phyloP scores from a whole-genome alignment of 2,797 vertebrate species.

The Cossypha polioptera region DNA sequence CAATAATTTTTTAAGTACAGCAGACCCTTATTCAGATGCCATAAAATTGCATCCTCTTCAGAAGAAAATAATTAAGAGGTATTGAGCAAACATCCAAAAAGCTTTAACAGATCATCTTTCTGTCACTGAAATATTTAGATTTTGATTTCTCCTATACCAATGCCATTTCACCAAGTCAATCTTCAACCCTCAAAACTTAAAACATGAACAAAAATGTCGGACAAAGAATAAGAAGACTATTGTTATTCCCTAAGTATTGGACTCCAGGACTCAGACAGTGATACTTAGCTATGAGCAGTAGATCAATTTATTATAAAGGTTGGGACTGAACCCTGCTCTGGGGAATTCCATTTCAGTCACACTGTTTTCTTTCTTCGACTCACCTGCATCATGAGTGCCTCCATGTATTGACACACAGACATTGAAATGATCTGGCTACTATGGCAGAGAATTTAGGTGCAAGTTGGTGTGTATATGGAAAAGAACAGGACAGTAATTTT shows the following conservation, averaged over 20 bases:
- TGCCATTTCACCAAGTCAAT: background rate
- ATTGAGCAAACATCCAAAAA: background rate
- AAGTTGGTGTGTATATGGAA: background rate
- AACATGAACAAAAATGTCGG: background rate
- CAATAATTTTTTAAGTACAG: background rate
- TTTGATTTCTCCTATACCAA: background rate
- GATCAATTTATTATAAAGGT: background rate
- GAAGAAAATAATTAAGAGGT: background rate
- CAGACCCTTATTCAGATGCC: background rate
- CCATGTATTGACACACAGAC: background rate
- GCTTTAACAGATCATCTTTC: background rate
- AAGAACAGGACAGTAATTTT: background rate
- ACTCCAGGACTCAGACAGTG: background rate
- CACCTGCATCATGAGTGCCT: background rate
- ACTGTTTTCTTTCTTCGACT: background rate
- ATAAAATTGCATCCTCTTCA: background rate
- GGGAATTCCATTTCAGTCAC: background rate
- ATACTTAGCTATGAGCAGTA: background rate
- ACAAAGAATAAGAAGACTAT: background rate
- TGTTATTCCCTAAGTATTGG: background rate
- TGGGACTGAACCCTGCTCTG: background rate
- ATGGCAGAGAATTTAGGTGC: background rate
- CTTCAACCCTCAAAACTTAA: background rate
- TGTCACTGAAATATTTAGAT: background rate
- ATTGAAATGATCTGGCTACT: background rate